Percentiles rank a stretch among this genome's conserved stretches.
Evolutionary conservation across 2,797 vertebrate genomes (phyloP).

Genomic region (Cyclura pinguis): DNA sequence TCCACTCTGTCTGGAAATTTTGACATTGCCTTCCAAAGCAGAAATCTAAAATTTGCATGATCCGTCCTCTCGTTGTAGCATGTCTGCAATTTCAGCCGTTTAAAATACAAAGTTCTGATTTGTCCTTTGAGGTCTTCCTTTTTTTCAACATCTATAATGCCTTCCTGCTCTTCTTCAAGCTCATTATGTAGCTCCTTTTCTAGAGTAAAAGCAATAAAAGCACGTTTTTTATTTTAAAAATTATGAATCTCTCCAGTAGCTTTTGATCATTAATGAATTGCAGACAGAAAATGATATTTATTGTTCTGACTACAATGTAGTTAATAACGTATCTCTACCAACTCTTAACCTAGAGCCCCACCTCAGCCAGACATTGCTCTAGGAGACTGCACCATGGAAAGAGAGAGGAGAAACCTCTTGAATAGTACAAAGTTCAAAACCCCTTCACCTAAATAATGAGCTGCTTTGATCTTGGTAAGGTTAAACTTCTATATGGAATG

Average conservation of each 20-base stretch:
- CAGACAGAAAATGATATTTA: constrained; percentile 2
- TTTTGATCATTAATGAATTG: neutral
- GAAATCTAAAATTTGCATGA: constrained; percentile 92
- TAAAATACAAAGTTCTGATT: constrained; percentile 83
- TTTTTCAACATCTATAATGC: constrained; percentile 65
- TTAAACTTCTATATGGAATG: neutral
- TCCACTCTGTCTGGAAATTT: constrained; percentile 92
- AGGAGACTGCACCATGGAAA: neutral
- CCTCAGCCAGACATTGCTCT: neutral
- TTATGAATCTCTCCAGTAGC: constrained; percentile 9
- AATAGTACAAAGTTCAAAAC: neutral
- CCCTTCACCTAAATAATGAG: neutral
- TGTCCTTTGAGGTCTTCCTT: constrained; percentile 81
- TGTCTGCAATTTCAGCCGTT: constrained; percentile 79
- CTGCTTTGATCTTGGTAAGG: neutral
- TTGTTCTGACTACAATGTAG: neutral
- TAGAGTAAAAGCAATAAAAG: constrained; percentile 60
- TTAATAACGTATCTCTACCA: neutral
- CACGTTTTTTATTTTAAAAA: neutral
- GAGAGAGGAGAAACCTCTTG: neutral
- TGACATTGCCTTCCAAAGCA: constrained; percentile 92
- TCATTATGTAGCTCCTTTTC: constrained; percentile 86
- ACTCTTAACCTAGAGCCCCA: neutral
- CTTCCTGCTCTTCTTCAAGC: constrained; percentile 63
- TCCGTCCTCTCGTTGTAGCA: constrained; percentile 86